Percentiles rank a stretch among this genome's conserved stretches.
Conservation (phyloP, 2,888 invertebrate species). For the Scaptomyza polygonia region DNA sequence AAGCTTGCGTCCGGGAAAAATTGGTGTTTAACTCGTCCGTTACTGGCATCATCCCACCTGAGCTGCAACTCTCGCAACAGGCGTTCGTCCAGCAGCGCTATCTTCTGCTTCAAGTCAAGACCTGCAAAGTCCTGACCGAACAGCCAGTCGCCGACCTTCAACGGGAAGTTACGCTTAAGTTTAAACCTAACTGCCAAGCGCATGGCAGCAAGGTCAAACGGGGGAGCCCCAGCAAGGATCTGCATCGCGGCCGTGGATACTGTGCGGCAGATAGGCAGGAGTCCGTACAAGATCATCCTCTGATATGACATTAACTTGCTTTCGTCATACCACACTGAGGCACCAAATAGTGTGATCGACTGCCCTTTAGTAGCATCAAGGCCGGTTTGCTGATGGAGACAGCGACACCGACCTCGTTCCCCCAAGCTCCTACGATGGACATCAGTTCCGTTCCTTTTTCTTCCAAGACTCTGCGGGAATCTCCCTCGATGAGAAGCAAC, state of each 20-base stretch:
- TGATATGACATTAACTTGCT: too few relatives aligned
- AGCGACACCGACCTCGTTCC: too few relatives aligned
- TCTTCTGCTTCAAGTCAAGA: background rate
- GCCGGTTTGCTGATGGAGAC: too few relatives aligned
- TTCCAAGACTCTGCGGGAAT: background rate
- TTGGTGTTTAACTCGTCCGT: slow-evolving; percentile 4
- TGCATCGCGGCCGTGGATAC: too few relatives aligned
- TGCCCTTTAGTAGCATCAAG: too few relatives aligned
- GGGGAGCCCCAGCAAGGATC: background rate
- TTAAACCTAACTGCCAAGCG: background rate
- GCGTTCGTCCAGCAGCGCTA: background rate
- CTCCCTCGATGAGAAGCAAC: background rate
- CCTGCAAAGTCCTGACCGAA: background rate
- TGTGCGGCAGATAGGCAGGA: too few relatives aligned
- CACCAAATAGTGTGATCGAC: background rate
- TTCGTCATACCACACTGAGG: background rate
- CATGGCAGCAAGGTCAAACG: background rate
- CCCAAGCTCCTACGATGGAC: background rate
- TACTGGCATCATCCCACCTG: too few relatives aligned
- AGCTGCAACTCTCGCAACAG: background rate
- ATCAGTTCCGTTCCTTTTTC: background rate
- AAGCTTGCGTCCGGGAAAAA: slow-evolving; percentile 19
- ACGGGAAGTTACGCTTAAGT: background rate
- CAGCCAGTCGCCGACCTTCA: background rate
- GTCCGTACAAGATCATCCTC: too few relatives aligned